A percentile compares a stretch with the other conserved stretches of the same genome.
Evolutionary conservation across 1,140 invertebrate genomes (phyloP).

Genomic region (Drosophila subobscura): DNA sequence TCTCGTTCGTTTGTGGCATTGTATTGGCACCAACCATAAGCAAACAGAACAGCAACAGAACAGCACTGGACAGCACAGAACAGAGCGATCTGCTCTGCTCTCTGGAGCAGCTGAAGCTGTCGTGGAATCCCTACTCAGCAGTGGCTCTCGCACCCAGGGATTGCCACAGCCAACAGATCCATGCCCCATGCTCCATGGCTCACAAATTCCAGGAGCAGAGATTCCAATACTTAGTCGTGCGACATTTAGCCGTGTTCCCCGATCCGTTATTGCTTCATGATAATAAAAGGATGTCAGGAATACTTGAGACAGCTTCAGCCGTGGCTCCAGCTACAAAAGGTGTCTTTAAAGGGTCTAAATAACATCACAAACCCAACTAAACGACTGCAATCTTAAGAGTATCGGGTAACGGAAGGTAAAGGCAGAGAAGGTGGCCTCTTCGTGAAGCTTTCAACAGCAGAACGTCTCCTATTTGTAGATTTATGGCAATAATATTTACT

Average conservation of each 20-base stretch:
- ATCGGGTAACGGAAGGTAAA: no score
- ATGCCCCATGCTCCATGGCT: conserved; percentile 26
- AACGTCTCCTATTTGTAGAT: background rate
- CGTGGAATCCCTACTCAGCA: conserved; percentile 37
- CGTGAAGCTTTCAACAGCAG: background rate
- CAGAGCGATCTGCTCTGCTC: conserved; percentile 62
- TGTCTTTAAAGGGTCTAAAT: conserved; percentile 4
- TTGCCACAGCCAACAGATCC: no score
- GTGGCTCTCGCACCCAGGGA: conserved; percentile 2
- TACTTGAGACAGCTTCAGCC: conserved; percentile 49
- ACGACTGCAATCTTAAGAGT: no score
- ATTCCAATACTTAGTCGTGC: conserved; percentile 65
- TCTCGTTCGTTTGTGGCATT: conserved; percentile 73
- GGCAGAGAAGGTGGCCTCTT: no score
- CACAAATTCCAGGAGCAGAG: conserved; percentile 70
- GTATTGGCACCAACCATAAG: conserved; percentile 62
- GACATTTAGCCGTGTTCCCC: conserved; percentile 56
- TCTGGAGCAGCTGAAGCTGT: conserved; percentile 27
- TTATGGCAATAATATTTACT: background rate
- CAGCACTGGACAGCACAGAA: no score
- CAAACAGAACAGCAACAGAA: conserved; percentile 31
- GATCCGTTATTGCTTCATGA: conserved; percentile 64
- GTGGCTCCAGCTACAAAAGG: conserved; percentile 8
- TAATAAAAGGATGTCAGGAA: conserved; percentile 72
- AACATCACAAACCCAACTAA: no score